Evolutionary conservation across 2,888 invertebrate genomes (phyloP).

Genomic region (Apodemia zela): DNA sequence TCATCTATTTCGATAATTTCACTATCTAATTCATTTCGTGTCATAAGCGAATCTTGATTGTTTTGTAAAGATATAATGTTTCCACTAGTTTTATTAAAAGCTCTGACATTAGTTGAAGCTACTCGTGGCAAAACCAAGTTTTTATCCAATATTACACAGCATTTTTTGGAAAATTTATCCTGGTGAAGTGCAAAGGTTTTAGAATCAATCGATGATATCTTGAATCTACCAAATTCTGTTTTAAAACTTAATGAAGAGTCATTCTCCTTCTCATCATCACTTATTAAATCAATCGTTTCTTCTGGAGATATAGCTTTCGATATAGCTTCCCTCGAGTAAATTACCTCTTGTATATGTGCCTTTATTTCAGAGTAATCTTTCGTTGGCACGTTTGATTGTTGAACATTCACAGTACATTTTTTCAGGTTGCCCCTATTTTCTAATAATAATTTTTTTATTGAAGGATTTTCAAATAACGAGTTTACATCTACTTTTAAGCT

Average conservation of each 20-base stretch:
- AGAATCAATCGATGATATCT: conserved; percentile 37
- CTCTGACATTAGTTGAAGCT: neutral
- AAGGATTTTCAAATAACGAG: conserved; percentile 49
- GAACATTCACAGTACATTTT: conserved; percentile 52
- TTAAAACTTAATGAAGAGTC: conserved; percentile 32
- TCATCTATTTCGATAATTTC: conserved; percentile 53
- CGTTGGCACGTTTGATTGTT: conserved; percentile 40
- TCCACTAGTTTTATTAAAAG: neutral
- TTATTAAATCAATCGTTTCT: conserved; percentile 62
- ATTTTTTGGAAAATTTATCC: conserved; percentile 47
- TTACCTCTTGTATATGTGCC: conserved; percentile 39
- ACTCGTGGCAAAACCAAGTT: neutral
- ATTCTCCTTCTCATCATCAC: conserved; percentile 57
- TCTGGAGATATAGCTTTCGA: neutral
- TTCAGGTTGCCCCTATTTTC: conserved; percentile 41
- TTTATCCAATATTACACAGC: conserved; percentile 44
- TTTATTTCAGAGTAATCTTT: conserved; percentile 37
- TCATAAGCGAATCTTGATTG: no score
- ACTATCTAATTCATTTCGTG: conserved; percentile 10
- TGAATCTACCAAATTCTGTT: conserved; percentile 58
- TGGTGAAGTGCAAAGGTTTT: conserved; percentile 47
- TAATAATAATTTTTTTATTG: conserved; percentile 46
- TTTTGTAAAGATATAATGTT: neutral
- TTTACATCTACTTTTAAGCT: conserved; percentile 46
- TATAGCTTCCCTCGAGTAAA: conserved; percentile 22